Evolutionary conservation across 2,113 vertebrate genomes (phyloP), one percentile per base, ranked within the genome.

Genomic region (Oryzias celebensis): DNA sequence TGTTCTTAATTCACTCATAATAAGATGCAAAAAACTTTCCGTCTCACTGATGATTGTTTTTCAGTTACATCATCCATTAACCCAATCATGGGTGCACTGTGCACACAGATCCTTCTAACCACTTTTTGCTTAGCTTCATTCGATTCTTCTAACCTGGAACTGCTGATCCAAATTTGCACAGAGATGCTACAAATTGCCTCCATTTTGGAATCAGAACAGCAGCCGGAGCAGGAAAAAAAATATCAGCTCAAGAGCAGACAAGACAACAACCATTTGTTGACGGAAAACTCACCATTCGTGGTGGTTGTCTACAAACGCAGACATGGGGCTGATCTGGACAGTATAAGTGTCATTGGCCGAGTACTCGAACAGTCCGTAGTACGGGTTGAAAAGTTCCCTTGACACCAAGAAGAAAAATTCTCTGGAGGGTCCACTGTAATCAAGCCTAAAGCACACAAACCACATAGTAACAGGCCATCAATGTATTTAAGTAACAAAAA

Each of bases 301-400:
- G 81, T 99, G 97, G 94, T 98, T 99, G 89, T 99, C 97, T 36
- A 99, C 97, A 41, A 99, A 99, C 65, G 97, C 97, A 64, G 97
- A 99, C 97, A 99, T 99, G 68, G 97, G 97, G 91, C 97, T 99
- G 88, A 99, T 99, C 90, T 99, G 97, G 69, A 99, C 97, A 28
- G 97, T 99, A 79, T 99, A 99, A 2, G 97, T 99, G 87, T 99
- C 97, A 0, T 98, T 99, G 86, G 97, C 97, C 42, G 97, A 99
- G 88, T 98, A 99, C 82, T 99, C 97, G 90, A 99, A 99, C 73
- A 99, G 92, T 78, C 97, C 97, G 42, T 99, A 99, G 85, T 99
- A 99, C 0, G 97, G 97, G 87, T 99, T 99, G 88, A 98, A 99
- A 71, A 99, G 93, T 75, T 99, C 97, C 90, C 96, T 94, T 59